A percentile compares a stretch with the other conserved stretches of the same genome.
Conservation (phyloP, 2,888 invertebrate species). For the Ormia ochracea region DNA sequence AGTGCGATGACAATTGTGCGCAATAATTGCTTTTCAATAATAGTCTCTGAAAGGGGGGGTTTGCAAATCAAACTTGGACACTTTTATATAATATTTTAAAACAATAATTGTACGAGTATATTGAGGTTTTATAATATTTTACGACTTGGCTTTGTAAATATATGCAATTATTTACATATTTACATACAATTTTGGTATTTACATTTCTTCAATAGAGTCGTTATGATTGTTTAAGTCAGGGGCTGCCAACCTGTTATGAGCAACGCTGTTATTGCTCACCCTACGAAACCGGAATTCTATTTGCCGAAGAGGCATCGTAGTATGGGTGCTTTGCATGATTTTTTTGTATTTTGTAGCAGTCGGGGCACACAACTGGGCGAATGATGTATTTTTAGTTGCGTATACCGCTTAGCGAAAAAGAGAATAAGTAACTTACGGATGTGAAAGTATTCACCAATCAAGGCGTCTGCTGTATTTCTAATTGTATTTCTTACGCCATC, state of each 20-base stretch:
- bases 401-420: too few species aligned
- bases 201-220: neutral
- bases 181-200: neutral
- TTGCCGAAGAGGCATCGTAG: too few species aligned
- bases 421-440: too few species aligned
- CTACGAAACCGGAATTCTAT: neutral
- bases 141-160: neutral
- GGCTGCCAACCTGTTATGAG: neutral
- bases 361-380: too few species aligned
- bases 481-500: too few species aligned
- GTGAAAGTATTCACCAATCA: too few species aligned
- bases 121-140: constrained; percentile 32
- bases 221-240: constrained; percentile 5
- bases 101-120: constrained; percentile 4
- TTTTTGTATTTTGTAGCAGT: too few species aligned
- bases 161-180: too few species aligned
- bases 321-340: too few species aligned
- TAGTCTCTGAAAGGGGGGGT: neutral
- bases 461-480: too few species aligned
- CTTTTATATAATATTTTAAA: constrained; percentile 7
- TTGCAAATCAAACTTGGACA: neutral
- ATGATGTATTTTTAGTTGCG: too few species aligned
- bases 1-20: constrained; percentile 50
- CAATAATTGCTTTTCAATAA: constrained; percentile 40
- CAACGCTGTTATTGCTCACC: too few species aligned